A percentile compares a stretch with the other conserved stretches of the same genome.
Conservation (phyloP, 2,113 vertebrate genomes). For the Strigops habroptila region DNA sequence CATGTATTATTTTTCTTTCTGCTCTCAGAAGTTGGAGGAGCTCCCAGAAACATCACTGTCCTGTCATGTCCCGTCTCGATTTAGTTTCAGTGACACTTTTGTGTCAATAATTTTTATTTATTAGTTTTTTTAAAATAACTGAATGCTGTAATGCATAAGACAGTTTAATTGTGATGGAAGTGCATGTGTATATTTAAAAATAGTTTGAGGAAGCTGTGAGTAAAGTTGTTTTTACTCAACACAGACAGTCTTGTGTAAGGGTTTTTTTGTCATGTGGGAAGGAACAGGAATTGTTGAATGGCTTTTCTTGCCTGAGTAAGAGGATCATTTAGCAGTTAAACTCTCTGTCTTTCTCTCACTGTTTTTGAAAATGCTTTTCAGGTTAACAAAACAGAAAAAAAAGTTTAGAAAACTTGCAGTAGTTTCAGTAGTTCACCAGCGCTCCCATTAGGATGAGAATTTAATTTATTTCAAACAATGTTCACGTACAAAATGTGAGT, state of each 20-base stretch:
- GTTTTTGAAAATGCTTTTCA: neutral
- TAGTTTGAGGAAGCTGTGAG: constrained; percentile 39
- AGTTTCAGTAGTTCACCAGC: neutral
- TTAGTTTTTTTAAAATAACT: neutral
- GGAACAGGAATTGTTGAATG: constrained; percentile 20
- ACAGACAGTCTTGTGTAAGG: constrained; percentile 3
- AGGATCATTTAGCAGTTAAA: neutral
- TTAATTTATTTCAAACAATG: neutral
- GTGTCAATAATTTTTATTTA: neutral
- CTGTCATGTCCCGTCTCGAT: neutral
- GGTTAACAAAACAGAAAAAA: neutral
- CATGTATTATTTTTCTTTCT: neutral
- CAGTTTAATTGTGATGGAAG: neutral
- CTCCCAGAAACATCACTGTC: neutral
- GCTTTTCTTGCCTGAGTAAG: neutral
- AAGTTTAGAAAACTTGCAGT: neutral
- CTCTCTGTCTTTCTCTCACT: neutral
- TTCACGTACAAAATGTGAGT: neutral
- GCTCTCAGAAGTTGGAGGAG: neutral
- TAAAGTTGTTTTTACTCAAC: constrained; percentile 48
- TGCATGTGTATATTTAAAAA: constrained; percentile 26
- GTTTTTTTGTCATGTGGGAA: constrained; percentile 5
- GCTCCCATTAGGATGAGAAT: neutral
- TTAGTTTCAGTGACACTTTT: neutral
- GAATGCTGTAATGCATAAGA: neutral